Base-by-base conservation (phyloP, 2,797 vertebrate genomes). In the Pelobates cultripes region DNA sequence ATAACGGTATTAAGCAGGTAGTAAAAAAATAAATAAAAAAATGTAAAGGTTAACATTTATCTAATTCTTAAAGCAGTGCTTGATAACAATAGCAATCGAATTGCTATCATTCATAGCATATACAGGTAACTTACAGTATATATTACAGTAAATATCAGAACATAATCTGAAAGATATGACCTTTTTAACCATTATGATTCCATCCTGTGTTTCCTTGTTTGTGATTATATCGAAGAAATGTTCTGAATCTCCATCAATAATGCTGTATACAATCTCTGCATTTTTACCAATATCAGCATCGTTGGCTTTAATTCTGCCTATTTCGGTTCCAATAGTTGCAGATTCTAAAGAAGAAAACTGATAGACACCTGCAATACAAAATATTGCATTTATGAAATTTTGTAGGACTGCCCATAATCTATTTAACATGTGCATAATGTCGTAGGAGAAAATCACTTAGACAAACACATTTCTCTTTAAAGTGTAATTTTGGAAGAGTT, bases 301-400 rank as follows among this genome's bases (percentile, higher is more conserved):
- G 43, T 95, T 95, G 0, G 98, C 98, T 90, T 96, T 98, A 85
- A 99, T 97, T 70, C 95, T 95, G 1, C 97, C 98, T 12, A 99
- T 94, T 6, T 92, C 88, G 0, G 95, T 95, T 68, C 97, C 97
- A 6, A 96, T 92, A 71, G 93, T 92, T 0, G 92, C 95, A 15
- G 97, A 96, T 90, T 99, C 98, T 42, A 91, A 89, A 4, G 94
- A 92, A 12, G 88, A 94, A 89, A 99, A 94, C 2, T 97, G 96
- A 85, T 99, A 99, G 9, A 94, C 94, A 90, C 96, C 98, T 99
- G 83, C 4, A 87, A 88, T 45, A 51, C 47, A 69, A 41, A 55
- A 76, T 51, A 51, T 71, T 17, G 6, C 13, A 45, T 70, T 15
- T 43, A 57, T 57, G 14, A 12, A 57, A 15, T 57, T 7, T 57